Evolutionary conservation across 1,140 invertebrate species (phyloP).

Genomic region (Galleria mellonella): DNA sequence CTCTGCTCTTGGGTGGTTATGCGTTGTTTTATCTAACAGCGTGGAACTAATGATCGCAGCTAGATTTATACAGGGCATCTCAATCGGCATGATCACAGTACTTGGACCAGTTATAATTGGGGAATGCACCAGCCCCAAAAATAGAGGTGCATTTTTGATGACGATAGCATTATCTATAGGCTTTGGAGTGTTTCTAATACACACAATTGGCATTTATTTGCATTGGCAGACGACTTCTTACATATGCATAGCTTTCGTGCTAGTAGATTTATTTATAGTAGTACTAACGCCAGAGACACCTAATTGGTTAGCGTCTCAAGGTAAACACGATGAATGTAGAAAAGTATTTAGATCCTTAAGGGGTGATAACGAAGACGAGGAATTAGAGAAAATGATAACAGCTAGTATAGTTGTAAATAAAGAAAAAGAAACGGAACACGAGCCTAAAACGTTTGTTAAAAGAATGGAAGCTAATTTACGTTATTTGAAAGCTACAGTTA

Average conservation of each 20-base stretch:
- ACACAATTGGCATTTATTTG: background rate
- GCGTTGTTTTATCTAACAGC: constrained; percentile 1
- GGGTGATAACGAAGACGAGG: constrained; percentile 8
- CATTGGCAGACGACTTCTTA: constrained; percentile 3
- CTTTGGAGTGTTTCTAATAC: background rate
- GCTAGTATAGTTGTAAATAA: background rate
- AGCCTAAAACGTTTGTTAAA: background rate
- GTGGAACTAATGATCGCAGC: constrained; percentile 7
- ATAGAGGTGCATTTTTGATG: constrained; percentile 13
- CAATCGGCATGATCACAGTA: constrained; percentile 5
- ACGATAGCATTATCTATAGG: background rate
- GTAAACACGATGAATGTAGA: constrained; percentile 10
- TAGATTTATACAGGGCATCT: constrained; percentile 14
- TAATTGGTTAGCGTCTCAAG: constrained; percentile 11
- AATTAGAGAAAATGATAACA: constrained; percentile 15
- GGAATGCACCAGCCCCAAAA: constrained; percentile 22
- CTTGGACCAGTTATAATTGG: constrained; percentile 18
- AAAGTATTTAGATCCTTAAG: constrained; percentile 9
- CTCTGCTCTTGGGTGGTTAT: constrained; percentile 7
- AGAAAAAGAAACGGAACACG: background rate
- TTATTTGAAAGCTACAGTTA: constrained; percentile 2
- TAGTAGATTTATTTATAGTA: constrained; percentile 3
- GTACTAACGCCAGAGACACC: constrained; percentile 16
- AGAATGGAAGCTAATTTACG: background rate
- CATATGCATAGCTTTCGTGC: background rate